A percentile compares a stretch with the other conserved stretches of the same genome.
These are phyloP conservation scores for Diaphora mendica DNA, from an alignment of 2,888 invertebrate species.

Conservation along the genomic window DNA sequence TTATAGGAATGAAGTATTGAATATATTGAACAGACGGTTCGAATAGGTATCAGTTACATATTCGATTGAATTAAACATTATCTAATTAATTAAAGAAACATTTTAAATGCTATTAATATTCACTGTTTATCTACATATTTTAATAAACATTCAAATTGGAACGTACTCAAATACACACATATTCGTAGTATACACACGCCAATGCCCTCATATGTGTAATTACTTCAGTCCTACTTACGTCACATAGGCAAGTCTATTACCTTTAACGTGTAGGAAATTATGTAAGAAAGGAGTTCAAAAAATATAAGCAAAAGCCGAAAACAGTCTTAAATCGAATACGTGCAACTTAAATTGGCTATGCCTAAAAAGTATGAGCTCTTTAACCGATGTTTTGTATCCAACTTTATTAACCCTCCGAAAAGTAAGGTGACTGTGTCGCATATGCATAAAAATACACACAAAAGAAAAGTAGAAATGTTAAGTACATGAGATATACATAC, in stretches of 20 bases:
- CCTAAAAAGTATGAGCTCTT: too few species aligned
- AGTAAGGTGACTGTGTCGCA: not conserved
- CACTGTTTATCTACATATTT: not conserved
- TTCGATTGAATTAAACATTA: not conserved
- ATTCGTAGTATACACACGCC: too few species aligned
- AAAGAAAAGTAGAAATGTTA: not conserved
- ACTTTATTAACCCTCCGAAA: not conserved
- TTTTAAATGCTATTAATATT: not conserved
- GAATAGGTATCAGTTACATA: not conserved
- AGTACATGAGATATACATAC: not conserved
- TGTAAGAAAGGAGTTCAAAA: too few species aligned
- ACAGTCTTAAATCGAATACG: too few species aligned
- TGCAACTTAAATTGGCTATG: too few species aligned
- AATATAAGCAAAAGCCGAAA: too few species aligned
- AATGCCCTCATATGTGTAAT: too few species aligned
- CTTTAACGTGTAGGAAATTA: too few species aligned
- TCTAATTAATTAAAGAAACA: not conserved
- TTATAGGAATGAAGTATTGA: conserved; percentile 10
- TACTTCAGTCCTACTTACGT: too few species aligned
- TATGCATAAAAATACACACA: not conserved
- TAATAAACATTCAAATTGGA: not conserved
- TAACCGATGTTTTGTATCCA: too few species aligned
- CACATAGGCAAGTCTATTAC: too few species aligned
- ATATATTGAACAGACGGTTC: not conserved
- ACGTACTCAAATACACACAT: not conserved